These are phyloP conservation scores for Coranthus polyacanthus DNA, from an alignment of 2,797 vertebrate genomes.

Conservation along the genomic window DNA sequence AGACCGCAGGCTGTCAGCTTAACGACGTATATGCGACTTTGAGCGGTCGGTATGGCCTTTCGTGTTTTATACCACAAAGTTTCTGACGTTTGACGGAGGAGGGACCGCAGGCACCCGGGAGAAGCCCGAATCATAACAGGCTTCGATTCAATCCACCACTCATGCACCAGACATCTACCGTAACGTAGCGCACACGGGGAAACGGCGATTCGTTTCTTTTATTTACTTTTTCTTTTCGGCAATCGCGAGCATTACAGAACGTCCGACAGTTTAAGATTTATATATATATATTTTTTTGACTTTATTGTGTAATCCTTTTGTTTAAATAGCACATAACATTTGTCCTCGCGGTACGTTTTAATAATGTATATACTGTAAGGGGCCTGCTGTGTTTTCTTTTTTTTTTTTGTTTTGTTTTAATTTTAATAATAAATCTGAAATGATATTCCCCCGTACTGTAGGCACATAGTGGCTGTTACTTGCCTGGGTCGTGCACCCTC, in stretches of 20 bases:
- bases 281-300: too few relatives aligned
- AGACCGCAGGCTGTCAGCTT: conserved; percentile 62
- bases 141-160: conserved; percentile 24
- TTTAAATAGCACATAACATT: neutral
- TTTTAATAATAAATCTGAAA: neutral
- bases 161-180: conserved; percentile 24
- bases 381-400: too few relatives aligned
- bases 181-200: conserved; percentile 27
- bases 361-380: too few relatives aligned
- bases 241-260: too few relatives aligned
- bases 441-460: neutral
- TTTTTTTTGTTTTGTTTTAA: too few relatives aligned
- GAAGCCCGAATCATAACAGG: conserved; percentile 43
- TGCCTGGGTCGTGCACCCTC: conserved; percentile 43
- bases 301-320: too few relatives aligned
- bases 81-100: conserved; percentile 89
- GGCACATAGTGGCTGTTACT: neutral
- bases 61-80: conserved; percentile 87
- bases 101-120: conserved; percentile 75
- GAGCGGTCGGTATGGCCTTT: conserved; percentile 66
- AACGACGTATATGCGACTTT: conserved; percentile 53
- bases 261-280: too few relatives aligned
- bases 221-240: too few relatives aligned
- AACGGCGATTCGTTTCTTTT: too few relatives aligned
- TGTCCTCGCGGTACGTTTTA: too few relatives aligned